These are phyloP conservation scores for Drosophila pandora DNA, from an alignment of 1,140 invertebrate species.

Conservation along the genomic window DNA sequence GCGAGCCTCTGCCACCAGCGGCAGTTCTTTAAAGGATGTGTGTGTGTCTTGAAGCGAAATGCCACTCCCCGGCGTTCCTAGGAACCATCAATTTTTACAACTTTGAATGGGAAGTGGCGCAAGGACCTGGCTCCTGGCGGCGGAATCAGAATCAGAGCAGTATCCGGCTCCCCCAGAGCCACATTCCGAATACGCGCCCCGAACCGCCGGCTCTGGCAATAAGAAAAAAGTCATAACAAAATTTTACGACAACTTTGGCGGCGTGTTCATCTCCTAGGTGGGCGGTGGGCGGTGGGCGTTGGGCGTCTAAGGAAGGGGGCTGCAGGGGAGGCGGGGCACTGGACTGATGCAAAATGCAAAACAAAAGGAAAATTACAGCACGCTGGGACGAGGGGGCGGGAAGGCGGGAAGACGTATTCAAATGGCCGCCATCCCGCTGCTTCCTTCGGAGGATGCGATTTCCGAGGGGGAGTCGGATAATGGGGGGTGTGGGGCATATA, in stretches of 20 bases:
- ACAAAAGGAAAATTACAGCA: conserved; percentile 74
- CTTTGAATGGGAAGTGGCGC: conserved; percentile 73
- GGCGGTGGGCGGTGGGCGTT: not conserved
- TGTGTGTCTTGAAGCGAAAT: too few species aligned
- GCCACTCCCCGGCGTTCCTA: conserved; percentile 6
- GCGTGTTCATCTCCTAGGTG: conserved; percentile 49
- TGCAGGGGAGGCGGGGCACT: conserved; percentile 5
- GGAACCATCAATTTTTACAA: conserved; percentile 76
- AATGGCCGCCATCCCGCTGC: conserved; percentile 73
- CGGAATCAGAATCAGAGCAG: not conserved
- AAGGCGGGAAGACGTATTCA: conserved; percentile 53
- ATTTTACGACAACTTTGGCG: conserved; percentile 81
- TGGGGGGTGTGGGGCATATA: conserved; percentile 57
- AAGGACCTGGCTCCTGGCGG: not conserved
- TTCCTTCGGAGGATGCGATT: not conserved
- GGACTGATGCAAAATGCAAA: conserved; percentile 69
- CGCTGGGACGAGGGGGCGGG: conserved; percentile 15
- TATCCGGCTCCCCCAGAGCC: conserved; percentile 29
- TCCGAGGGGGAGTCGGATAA: not conserved
- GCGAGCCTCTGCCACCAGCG: too few species aligned
- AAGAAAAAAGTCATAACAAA: conserved; percentile 82
- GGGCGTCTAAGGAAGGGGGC: not conserved
- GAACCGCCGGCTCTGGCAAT: conserved; percentile 47
- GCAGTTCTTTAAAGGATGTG: too few species aligned
- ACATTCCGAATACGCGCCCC: conserved; percentile 58